phyloP scores from a whole-genome alignment of 1,140 invertebrate genomes.

The Sarcophaga bullata region DNA sequence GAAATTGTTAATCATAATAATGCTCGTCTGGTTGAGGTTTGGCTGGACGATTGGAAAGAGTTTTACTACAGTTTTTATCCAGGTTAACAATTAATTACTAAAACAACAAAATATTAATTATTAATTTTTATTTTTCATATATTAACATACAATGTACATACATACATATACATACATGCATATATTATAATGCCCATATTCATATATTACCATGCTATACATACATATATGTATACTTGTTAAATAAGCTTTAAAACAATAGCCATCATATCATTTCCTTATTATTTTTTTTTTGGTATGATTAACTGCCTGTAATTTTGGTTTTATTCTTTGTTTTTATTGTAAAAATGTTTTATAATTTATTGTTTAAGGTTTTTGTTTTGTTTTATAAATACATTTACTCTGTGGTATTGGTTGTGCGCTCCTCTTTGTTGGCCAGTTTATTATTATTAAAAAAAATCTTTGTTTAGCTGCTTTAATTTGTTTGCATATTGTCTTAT shows the following conservation, averaged over 20 bases:
- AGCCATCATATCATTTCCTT: not conserved
- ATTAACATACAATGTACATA: not conserved
- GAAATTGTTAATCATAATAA: slow-evolving; percentile 99
- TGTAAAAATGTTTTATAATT: not conserved
- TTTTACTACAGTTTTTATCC: slow-evolving; percentile 99
- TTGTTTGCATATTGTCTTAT: not conserved
- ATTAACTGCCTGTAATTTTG: not conserved
- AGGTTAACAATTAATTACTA: slow-evolving; percentile 71
- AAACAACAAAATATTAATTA: not conserved
- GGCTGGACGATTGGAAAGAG: slow-evolving; percentile 97
- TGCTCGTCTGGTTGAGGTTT: slow-evolving; percentile 95
- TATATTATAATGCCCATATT: not conserved
- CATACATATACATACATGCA: too few relatives aligned
- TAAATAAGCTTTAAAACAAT: not conserved
- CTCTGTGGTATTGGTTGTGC: not conserved
- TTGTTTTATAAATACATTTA: not conserved
- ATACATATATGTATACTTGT: not conserved
- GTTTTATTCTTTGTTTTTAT: not conserved
- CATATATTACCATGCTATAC: not conserved
- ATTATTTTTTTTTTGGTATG: not conserved
- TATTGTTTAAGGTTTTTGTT: not conserved
- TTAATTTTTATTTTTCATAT: not conserved
- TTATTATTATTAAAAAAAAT: not conserved
- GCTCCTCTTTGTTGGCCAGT: not conserved
- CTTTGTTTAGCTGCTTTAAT: not conserved